Evolutionary conservation across 1,140 invertebrate genomes (phyloP).

Genomic region (Cephus cinctus): DNA sequence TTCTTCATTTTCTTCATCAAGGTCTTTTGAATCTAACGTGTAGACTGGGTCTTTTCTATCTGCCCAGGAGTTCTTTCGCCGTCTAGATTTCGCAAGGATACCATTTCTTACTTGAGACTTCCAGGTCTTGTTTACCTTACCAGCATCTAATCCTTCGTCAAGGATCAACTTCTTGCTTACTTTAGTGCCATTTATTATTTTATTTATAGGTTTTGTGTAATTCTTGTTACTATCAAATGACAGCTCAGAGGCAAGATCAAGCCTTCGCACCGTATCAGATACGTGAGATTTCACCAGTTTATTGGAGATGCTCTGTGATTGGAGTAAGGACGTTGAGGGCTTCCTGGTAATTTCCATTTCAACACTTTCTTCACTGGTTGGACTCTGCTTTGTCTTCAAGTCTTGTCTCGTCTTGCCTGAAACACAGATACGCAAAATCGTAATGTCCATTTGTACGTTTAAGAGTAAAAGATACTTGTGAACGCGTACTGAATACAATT

Average conservation of each 20-base stretch:
- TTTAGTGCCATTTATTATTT: conserved; percentile 41
- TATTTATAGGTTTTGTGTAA: conserved; percentile 37
- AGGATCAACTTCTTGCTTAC: conserved; percentile 32
- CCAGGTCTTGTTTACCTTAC: conserved; percentile 22
- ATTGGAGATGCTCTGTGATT: conserved; percentile 9
- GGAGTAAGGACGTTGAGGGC: conserved; percentile 25
- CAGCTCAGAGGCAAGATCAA: conserved; percentile 26
- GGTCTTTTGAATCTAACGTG: conserved; percentile 3
- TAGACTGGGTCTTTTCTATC: conserved; percentile 13
- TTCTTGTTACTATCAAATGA: conserved; percentile 48
- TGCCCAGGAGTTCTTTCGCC: conserved; percentile 18
- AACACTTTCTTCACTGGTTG: not conserved
- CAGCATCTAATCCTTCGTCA: conserved; percentile 20
- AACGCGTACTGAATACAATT: no score
- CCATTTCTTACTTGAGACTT: conserved; percentile 23
- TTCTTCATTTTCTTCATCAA: conserved; percentile 5
- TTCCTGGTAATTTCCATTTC: conserved; percentile 12
- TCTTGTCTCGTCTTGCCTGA: conserved; percentile 34
- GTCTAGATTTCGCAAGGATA: conserved; percentile 25
- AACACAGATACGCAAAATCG: no score
- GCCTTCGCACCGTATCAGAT: conserved; percentile 20
- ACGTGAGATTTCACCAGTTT: conserved; percentile 20
- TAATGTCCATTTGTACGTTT: no score
- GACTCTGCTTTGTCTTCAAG: conserved; percentile 18
- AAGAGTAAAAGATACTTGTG: no score